A percentile compares a stretch with the other conserved stretches of the same genome.
phyloP scores from a whole-genome alignment of 2,797 vertebrate genomes.

The Mycteria americana region DNA sequence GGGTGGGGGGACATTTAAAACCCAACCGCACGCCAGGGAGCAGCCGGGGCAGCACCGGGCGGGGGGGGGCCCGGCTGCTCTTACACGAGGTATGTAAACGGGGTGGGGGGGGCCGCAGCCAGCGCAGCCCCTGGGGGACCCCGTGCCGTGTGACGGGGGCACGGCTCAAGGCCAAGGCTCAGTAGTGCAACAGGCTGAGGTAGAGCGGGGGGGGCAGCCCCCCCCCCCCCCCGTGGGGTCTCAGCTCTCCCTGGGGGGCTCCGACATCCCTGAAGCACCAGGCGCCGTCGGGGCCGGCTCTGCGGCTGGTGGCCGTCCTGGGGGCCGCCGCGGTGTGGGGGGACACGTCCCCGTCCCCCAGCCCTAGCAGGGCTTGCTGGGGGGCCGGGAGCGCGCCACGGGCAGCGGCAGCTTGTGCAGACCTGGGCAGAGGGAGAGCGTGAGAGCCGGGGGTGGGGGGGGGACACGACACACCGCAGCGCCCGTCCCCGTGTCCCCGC shows the following conservation, averaged over 20 bases:
- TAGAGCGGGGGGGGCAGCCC: not conserved
- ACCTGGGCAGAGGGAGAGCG: slow-evolving; percentile 69
- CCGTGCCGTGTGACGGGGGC: accelerated
- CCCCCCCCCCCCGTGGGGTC: no score
- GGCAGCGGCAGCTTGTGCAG: slow-evolving; percentile 89
- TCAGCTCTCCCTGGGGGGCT: not conserved
- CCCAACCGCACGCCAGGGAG: not conserved
- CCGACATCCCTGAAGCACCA: not conserved
- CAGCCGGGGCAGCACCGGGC: not conserved
- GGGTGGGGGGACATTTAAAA: not conserved
- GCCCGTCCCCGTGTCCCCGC: accelerated
- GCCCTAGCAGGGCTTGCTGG: slow-evolving; percentile 74
- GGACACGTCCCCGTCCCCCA: not conserved
- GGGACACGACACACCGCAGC: not conserved
- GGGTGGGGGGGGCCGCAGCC: slow-evolving; percentile 17
- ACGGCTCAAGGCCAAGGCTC: not conserved
- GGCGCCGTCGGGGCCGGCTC: accelerated
- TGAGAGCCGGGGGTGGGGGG: not conserved
- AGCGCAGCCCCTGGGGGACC: not conserved
- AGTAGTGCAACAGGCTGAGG: not conserved
- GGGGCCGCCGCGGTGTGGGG: accelerated
- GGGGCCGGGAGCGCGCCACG: slow-evolving; percentile 76
- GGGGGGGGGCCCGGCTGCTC: not conserved
- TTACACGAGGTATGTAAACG: slow-evolving; percentile 41
- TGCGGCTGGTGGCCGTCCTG: not conserved